Base-by-base conservation (phyloP, 2,888 invertebrate species). In the Phyllotreta cruciferae region DNA sequence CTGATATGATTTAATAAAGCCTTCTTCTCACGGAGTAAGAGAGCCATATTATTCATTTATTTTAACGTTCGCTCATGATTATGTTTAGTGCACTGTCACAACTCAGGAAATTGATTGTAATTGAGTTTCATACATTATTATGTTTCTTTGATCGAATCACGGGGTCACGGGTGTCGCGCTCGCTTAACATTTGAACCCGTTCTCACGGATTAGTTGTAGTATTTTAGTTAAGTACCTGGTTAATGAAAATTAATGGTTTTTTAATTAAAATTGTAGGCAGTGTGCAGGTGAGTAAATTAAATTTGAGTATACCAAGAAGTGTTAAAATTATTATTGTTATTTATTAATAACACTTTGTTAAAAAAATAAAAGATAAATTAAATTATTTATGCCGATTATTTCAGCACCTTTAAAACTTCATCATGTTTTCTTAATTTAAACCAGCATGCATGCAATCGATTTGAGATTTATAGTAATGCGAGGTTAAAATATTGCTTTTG, bases 51-150 rank as follows among this genome's bases (percentile, higher is more conserved):
- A 64, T 64, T 64, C 41, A 68, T 68, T 67, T 58, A 63, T 67
- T 62, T 58, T 62, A 67, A 60, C 63, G 60, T 56, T 56, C 56
- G 61, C 55, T 62, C 62, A 64, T 64, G 66, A 60, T 64, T 61
- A 66, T 68, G 66, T 62, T 24, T 58, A 63, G 63, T 60, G 60
- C 58, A 66, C 47, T 68, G 68, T 68, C 68, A 68, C 68, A 68
- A 68, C 68, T 68, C 66, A 66, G 68, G 68, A 68, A 66, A 68
- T 68, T 68, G 66, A 63, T 56, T 53, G 49, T 64, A 64, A 68
- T 68, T 68, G 64, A 63, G 66, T 60, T 65, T 63, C 62, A 66
- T 66, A 60, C 37, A 52, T 60, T 50, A 50, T 58, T 60, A 60
- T 52, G 60, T 52, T 8, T 52, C 52, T 52, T 52, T 60, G 60